A percentile compares a stretch with the other conserved stretches of the same genome.
Evolutionary conservation across 1,140 invertebrate genomes (phyloP).

Genomic region (Ooceraea biroi): DNA sequence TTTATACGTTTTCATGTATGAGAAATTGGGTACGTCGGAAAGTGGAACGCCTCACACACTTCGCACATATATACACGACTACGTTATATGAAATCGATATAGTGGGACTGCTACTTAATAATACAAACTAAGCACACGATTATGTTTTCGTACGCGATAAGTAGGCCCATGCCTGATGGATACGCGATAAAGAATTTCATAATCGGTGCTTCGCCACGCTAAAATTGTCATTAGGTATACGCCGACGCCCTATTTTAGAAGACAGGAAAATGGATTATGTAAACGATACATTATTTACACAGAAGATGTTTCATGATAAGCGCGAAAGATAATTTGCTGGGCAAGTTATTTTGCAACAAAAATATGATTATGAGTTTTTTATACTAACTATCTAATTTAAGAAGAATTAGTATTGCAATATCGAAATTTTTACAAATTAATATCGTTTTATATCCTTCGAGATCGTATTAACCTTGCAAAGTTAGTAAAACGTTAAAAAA

Average conservation of each 20-base stretch:
- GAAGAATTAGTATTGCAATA: too few species aligned
- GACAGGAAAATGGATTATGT: background rate
- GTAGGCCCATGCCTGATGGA: background rate
- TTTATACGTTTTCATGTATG: background rate
- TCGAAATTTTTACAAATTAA: too few species aligned
- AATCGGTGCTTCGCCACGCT: background rate
- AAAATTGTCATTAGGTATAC: background rate
- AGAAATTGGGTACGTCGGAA: background rate
- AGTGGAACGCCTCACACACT: background rate
- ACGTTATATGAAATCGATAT: constrained; percentile 55
- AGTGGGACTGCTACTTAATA: constrained; percentile 44
- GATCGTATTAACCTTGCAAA: too few species aligned
- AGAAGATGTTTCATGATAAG: background rate
- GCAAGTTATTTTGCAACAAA: background rate
- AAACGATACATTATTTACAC: too few species aligned
- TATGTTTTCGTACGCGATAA: background rate
- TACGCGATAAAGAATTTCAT: constrained; percentile 7
- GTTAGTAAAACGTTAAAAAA: too few species aligned
- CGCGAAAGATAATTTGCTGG: constrained; percentile 1
- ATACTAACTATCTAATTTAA: too few species aligned
- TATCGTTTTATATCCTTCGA: too few species aligned
- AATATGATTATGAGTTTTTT: background rate
- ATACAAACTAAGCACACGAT: constrained; percentile 51
- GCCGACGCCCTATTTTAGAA: constrained; percentile 1
- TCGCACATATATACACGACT: constrained; percentile 5